Evolutionary conservation across 2,797 vertebrate genomes (phyloP), one percentile per base, ranked within the genome.

Genomic region (Halcyon badia): DNA sequence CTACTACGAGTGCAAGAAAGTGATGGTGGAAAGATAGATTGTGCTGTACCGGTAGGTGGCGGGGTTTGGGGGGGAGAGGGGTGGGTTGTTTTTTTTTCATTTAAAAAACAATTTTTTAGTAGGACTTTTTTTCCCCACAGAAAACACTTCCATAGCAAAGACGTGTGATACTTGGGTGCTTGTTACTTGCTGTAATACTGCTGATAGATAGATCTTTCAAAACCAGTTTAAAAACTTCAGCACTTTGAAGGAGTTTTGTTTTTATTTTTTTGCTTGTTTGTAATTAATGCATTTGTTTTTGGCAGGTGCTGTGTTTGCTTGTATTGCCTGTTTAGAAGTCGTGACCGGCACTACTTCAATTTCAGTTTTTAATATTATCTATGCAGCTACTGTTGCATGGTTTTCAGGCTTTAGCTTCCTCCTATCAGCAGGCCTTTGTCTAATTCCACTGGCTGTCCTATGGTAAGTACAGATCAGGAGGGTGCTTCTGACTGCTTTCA

Each of bases 271-370:
- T 44, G 19, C 83, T 72, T 48, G 54, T 88, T 96, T 86, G 18
- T 94, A 95, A 96, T 78, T 26, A 3, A 8, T 35, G 7, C 19
- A 6, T 97, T 96, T 95, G 9, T 87, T 91, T 78, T 89, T 96
- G 88, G 42, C 97, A 99, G 99, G 99, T 89, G 98, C 98, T 33
- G 97, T 99, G 83, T 99, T 99, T 96, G 99, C 99, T 62, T 99
- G 98, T 65, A 97, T 99, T 80, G 99, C 99, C 87, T 99, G 99
- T 87, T 83, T 99, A 94, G 99, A 99, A 92, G 99, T 97, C 73
- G 93, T 99, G 80, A 98, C 98, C 2, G 95, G 44, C 91, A 98
- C 97, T 11, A 31, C 97, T 35, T 96, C 99, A 2, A 4, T 65
- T 15, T 97, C 98, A 12, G 62, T 98, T 52, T 99, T 99, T 96